Evolutionary conservation across 35 echinoderm and acorn worm species (phyloP).

Genomic region (Lytechinus pictus): DNA sequence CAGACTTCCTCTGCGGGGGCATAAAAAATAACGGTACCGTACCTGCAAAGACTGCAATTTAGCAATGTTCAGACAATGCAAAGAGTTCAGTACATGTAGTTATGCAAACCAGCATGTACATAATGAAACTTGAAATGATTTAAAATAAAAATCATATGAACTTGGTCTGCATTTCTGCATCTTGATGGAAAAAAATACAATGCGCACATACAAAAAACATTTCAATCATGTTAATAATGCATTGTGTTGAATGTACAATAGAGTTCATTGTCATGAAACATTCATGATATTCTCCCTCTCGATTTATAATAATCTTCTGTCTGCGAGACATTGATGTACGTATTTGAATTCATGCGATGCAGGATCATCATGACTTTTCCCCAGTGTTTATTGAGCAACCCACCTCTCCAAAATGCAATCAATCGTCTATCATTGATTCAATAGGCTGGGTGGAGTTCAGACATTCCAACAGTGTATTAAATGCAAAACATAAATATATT

Average conservation of each 20-base stretch:
- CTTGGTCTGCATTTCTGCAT: too few relatives aligned
- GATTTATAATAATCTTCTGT: background rate
- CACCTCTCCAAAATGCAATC: background rate
- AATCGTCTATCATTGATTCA: conserved; percentile 12
- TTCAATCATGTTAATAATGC: background rate
- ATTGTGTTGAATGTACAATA: background rate
- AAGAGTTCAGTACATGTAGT: too few relatives aligned
- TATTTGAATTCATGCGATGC: background rate
- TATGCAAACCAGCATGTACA: too few relatives aligned
- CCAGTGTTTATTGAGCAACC: background rate
- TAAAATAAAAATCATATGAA: too few relatives aligned
- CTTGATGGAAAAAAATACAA: too few relatives aligned
- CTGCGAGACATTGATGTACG: background rate
- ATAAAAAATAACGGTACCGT: too few relatives aligned
- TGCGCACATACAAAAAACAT: background rate
- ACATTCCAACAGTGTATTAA: background rate
- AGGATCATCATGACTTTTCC: background rate
- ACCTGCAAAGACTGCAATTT: too few relatives aligned
- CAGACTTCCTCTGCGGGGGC: too few relatives aligned
- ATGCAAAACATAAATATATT: background rate
- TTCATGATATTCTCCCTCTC: background rate
- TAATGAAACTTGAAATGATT: too few relatives aligned
- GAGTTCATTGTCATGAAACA: background rate
- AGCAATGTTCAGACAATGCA: too few relatives aligned
- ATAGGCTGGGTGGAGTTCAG: background rate